Conservation (phyloP, 2,888 invertebrate species). For the Drosophila borealis region DNA sequence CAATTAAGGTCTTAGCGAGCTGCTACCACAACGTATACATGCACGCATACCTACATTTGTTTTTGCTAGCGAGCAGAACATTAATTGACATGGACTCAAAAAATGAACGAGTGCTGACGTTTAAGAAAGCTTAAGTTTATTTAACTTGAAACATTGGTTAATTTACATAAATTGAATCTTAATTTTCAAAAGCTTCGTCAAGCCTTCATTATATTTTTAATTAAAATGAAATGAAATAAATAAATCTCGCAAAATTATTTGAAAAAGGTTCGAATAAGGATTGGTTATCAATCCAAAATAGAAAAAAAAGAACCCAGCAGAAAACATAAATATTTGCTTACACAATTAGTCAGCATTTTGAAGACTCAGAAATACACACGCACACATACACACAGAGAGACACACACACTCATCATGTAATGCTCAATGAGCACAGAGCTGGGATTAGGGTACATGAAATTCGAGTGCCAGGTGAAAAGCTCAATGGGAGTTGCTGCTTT, state of each 20-base stretch:
- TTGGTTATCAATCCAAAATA: background rate
- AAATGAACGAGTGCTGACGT: background rate
- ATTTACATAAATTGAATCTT: too few relatives aligned
- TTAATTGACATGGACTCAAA: background rate
- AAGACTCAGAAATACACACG: slow-evolving; percentile 7
- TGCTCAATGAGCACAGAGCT: slow-evolving; percentile 1
- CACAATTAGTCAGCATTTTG: slow-evolving; percentile 41
- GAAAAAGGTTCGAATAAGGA: background rate
- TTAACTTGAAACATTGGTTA: too few relatives aligned
- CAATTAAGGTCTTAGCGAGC: slow-evolving; percentile 56
- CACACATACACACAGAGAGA: background rate
- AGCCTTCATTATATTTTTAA: background rate
- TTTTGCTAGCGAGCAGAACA: slow-evolving; percentile 8
- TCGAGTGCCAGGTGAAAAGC: slow-evolving; percentile 31
- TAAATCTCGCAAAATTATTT: background rate
- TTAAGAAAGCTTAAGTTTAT: background rate
- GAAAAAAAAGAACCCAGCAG: background rate
- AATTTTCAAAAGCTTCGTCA: too few relatives aligned
- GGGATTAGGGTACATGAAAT: slow-evolving; percentile 10
- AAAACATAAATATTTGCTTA: slow-evolving; percentile 32
- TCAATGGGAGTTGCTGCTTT: slow-evolving; percentile 21
- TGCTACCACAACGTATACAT: background rate
- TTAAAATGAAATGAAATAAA: background rate
- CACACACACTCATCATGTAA: slow-evolving; percentile 1
- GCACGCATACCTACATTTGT: background rate